Percentiles rank a stretch among this genome's conserved stretches.
Evolutionary conservation across 2,797 vertebrate genomes (phyloP).

Genomic region (Babyrousa celebensis): DNA sequence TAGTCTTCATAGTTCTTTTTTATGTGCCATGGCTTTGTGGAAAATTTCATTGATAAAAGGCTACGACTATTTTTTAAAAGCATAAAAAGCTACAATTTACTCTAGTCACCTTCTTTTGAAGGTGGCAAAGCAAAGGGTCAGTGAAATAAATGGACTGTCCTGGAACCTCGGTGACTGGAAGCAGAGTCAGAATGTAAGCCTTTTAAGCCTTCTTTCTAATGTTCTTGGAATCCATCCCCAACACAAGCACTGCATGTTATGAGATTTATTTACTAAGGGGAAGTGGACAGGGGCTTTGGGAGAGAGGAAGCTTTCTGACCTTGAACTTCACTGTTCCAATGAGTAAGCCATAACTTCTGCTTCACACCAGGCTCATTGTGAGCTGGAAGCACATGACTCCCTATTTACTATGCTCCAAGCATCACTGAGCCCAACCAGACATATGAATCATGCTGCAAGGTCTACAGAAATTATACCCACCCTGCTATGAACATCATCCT

Average conservation of each 20-base stretch:
- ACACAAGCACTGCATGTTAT: fast-evolving
- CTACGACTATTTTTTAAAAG: background rate
- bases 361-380: background rate
- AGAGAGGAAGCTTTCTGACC: background rate
- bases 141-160: background rate
- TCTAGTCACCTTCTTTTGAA: background rate
- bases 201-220: background rate
- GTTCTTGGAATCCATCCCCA: background rate
- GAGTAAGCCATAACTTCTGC: background rate
- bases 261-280: background rate
- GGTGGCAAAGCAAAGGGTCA: background rate
- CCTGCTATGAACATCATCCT: background rate
- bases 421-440: background rate
- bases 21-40: background rate
- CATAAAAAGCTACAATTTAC: background rate
- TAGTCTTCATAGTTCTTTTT: background rate
- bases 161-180: background rate
- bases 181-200: background rate
- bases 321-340: background rate
- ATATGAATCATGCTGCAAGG: background rate
- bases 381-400: background rate
- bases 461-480: background rate
- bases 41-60: conserved; percentile 6
- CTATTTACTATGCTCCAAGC: background rate
- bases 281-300: background rate